Evolutionary conservation across 2,888 invertebrate species (phyloP), one percentile per base, ranked within the genome.

Genomic region (Epistrophe eligans): DNA sequence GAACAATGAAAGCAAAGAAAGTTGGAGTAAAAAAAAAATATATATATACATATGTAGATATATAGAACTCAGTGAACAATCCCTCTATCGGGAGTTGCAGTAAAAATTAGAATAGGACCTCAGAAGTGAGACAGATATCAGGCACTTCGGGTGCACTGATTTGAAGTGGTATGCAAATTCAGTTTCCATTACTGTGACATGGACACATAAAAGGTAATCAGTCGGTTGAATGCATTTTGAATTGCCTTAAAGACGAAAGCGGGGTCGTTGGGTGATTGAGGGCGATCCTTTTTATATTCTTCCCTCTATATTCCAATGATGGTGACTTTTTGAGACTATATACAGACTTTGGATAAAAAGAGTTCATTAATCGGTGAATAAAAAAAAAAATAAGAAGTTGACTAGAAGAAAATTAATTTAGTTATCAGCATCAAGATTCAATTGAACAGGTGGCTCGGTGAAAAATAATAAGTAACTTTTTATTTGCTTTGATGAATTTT

Each of bases 181-280:
- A 58, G 62, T 73, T 77, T 85, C 82, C 79, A 85, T 82, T 85
- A 82, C 77, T 79, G 71, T 58, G 79, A 77, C 82, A 79, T 43
- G 79, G 73, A 71, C 82, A 85, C 74, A 82, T 85, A 82, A 74
- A 79, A 82, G 82, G 82, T 79, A 85, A 85, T 82, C 73, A 82
- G 77, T 50, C 52, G 82, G 74, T 73, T 82, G 70, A 79, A 70
- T 79, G 74, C 35, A 40, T 85, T 74, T 71, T 45, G 50, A 64
- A 82, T 70, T 67, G 81, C 60, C 72, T 72, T 72, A 9, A 24
- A 52, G 58, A 38, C 13, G 70, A 55, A 35, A 24, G 8, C 32
- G 28, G 28, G 32, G 28, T 3, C 15, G 32, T n/a, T 28, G 5
- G 32, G 52, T 1, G 9, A 8, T 11, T 11, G 6, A 2, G 7